These are phyloP conservation scores for Helostoma temminkii DNA, from an alignment of 2,797 vertebrate species.

Conservation along the genomic window DNA sequence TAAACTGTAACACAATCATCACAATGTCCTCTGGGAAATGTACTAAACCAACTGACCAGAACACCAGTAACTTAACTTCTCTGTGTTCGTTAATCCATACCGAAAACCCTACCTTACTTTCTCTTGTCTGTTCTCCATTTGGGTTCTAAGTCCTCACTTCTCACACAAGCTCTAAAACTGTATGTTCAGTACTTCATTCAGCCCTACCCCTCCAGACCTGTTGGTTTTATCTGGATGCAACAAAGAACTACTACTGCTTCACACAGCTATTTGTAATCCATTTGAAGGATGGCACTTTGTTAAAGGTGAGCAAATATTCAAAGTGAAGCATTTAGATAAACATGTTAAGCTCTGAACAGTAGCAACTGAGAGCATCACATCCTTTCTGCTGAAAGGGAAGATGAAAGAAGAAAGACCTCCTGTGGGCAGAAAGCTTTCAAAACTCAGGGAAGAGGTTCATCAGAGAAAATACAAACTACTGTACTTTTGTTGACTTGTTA, in stretches of 20 bases:
- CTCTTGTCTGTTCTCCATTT: too few species aligned
- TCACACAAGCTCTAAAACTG: not conserved
- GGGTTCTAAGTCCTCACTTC: too few species aligned
- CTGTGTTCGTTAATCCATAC: too few species aligned
- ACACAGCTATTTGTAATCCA: not conserved
- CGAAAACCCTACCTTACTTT: too few species aligned
- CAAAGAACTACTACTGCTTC: not conserved
- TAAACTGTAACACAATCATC: too few species aligned
- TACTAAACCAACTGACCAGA: too few species aligned
- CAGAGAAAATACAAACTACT: not conserved
- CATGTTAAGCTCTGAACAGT: slow-evolving; percentile 7
- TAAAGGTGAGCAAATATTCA: slow-evolving; percentile 31
- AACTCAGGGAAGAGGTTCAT: not conserved
- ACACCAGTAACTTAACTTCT: too few species aligned
- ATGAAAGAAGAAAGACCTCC: not conserved
- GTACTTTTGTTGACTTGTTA: not conserved
- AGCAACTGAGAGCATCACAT: not conserved
- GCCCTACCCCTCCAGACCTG: not conserved
- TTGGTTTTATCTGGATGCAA: not conserved
- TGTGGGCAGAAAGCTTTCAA: not conserved
- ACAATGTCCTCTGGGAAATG: too few species aligned
- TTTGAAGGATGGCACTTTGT: slow-evolving; percentile 7
- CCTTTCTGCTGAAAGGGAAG: slow-evolving; percentile 12
- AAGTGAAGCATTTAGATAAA: slow-evolving; percentile 9
- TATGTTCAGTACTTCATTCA: not conserved